Evolutionary conservation across 2,888 invertebrate species (phyloP), one percentile per base, ranked within the genome.

Genomic region (Cheilosia scutellata): DNA sequence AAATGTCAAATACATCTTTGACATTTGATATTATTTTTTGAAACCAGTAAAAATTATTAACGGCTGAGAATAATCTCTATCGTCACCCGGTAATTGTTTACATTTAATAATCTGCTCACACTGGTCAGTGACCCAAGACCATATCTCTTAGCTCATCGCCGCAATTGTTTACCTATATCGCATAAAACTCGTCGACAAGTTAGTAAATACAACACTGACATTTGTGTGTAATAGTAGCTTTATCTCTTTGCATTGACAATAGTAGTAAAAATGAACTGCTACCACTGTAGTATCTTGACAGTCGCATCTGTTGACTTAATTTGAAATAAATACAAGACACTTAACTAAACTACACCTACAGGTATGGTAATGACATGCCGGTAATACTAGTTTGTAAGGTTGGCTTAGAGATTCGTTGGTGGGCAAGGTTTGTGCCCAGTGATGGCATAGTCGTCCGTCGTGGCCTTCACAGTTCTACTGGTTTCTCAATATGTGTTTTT

Each of bases 311-410:
- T 44, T 44, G 16, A 47, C 47, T 16, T 47, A 6, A 37, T 37
- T 37, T 0, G 11, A 37, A 47, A 47, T 47, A 16, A 16, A 7
- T 20, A 16, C 6, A 44, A 44, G 20, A 47, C 40, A 53, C n/a
- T 37, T 31, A 55, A 20, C 53, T 37, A 44, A 55, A 20, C 53
- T 42, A 55, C 55, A 68, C 42, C 44, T 44, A 55, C 68, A 7
- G 55, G 55, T 68, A 55, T 68, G 68, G 0, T 55, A 68, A 57
- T 57, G 6, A 3, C 20, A 6, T 9, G 66, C 66, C 68, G 55
- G 53, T 68, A 37, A 42, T 44, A 68, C 68, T 55, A 25, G 53
- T 57, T 68, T 7, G 5, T 40, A 49, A 37, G 37, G 33, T 37
- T 68, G 29, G 29, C 40, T 53, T 27, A 16, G 42, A 49, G 31